Evolutionary conservation across 2,797 vertebrate genomes (phyloP), one percentile per base, ranked within the genome.

Genomic region (Megaceryle alcyon): DNA sequence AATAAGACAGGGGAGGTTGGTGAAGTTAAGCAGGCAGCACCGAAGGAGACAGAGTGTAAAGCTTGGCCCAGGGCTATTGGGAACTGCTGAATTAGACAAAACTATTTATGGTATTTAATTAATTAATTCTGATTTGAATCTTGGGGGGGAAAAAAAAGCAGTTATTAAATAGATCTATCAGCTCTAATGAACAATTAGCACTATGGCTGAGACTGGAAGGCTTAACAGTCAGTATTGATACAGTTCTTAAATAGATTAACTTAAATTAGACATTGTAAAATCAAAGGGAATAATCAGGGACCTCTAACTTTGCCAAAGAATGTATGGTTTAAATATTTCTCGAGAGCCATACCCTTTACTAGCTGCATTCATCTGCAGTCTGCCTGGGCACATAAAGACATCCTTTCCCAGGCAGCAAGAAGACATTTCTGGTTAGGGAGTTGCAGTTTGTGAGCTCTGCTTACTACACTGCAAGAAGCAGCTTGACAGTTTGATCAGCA

Each of bases 401-500:
- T 57, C 48, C 33, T 65, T 68, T 39, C 57, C 91, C 23, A 77
- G 22, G 49, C 44, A 73, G 17, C 39, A 72, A 31, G 78, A 43
- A 94, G 61, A 75, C 65, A 81, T 7, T 78, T 86, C 49, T 54
- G 35, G 69, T 88, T 43, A 81, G 33, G 44, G 37, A 83, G 41
- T 5, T 79, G 49, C 57, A 78, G 65, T 17, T 33, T 83, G 41
- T 37, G n/a, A 90, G 33, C 49, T 90, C 69, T 2, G 1, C 49
- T 81, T 93, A 81, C 71, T 70, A 21, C 44, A 28, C 20, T 19
- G 54, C 33, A 84, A 91, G 59, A 73, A 96, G 46, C 63, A 69
- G 76, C 69, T 48, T 91, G 89, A 94, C 89, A 93, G 89, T 72
- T 92, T 66, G 79, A 94, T 79, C 91, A 94, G 64, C 60, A 56